Conservation (phyloP, 2,797 vertebrate species). For the Syndactyla subalaris region DNA sequence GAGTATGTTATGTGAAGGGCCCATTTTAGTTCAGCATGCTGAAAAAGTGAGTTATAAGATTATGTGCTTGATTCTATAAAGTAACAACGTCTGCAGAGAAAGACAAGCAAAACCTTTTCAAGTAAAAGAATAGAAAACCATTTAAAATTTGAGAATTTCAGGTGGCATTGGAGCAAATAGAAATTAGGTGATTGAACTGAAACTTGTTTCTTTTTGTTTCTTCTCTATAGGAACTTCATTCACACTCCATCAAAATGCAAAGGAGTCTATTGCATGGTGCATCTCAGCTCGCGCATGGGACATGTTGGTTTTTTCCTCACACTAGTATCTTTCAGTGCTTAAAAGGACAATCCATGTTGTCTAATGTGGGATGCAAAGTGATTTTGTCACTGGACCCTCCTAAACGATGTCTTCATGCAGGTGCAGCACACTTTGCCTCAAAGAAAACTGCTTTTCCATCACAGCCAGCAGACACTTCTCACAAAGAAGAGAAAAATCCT, state of each 20-base stretch:
- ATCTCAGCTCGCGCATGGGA: slow-evolving; percentile 67
- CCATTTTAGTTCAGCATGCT: neutral
- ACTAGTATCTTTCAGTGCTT: slow-evolving; percentile 47
- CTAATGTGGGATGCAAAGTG: slow-evolving; percentile 48
- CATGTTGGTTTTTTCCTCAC: slow-evolving; percentile 53
- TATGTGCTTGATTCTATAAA: neutral
- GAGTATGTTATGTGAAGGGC: neutral
- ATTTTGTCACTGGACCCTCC: slow-evolving; percentile 52
- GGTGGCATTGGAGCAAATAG: neutral
- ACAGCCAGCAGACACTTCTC: slow-evolving; percentile 12
- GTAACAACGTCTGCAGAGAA: neutral
- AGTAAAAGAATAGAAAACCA: neutral
- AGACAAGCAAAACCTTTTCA: neutral
- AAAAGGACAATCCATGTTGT: slow-evolving; percentile 47
- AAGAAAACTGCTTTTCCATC: slow-evolving; percentile 67
- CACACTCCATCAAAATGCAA: slow-evolving; percentile 75
- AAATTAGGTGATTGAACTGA: neutral
- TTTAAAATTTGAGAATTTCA: neutral
- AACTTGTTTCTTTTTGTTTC: neutral
- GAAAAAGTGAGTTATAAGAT: neutral
- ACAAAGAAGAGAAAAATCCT: slow-evolving; percentile 21
- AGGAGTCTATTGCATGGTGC: slow-evolving; percentile 69
- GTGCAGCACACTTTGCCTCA: slow-evolving; percentile 60
- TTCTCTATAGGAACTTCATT: slow-evolving; percentile 49
- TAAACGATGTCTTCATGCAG: slow-evolving; percentile 75